Percentiles rank a stretch among this genome's conserved stretches.
phyloP scores from a whole-genome alignment of 2,888 invertebrate genomes.

The Drosophila meridiana region DNA sequence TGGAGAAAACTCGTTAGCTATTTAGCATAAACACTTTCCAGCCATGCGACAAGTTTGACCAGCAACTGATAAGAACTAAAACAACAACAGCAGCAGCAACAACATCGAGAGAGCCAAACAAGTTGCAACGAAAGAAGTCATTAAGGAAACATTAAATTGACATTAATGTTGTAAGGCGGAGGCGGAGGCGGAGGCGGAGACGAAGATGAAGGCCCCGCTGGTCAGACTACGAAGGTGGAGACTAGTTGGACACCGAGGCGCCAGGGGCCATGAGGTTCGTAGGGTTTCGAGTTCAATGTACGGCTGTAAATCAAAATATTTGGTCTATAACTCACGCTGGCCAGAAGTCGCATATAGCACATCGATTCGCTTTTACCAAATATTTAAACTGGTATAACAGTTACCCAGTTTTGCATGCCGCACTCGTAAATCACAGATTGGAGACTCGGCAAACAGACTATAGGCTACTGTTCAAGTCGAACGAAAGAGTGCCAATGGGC shows the following conservation, averaged over 20 bases:
- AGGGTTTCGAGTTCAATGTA: slow-evolving; percentile 51
- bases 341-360: slow-evolving; percentile 31
- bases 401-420: slow-evolving; percentile 68
- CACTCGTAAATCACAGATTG: slow-evolving; percentile 67
- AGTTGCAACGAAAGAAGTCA: slow-evolving; percentile 77
- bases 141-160: slow-evolving; percentile 84
- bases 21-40: slow-evolving; percentile 81
- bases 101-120: slow-evolving; percentile 35
- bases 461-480: slow-evolving; percentile 33
- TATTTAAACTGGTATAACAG: slow-evolving; percentile 72
- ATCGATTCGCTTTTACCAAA: slow-evolving; percentile 71
- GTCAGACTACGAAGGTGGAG: slow-evolving; percentile 27
- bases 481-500: slow-evolving; percentile 4
- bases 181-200: slow-evolving; percentile 8
- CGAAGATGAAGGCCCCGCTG: slow-evolving; percentile 10
- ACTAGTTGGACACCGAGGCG: slow-evolving; percentile 14
- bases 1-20: slow-evolving; percentile 76
- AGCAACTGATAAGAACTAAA: slow-evolving; percentile 71
- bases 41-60: slow-evolving; percentile 72
- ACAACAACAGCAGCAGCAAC: slow-evolving; percentile 29
- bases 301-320: slow-evolving; percentile 68
- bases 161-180: slow-evolving; percentile 71
- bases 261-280: slow-evolving; percentile 14
- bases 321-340: slow-evolving; percentile 57
- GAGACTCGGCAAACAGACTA: slow-evolving; percentile 13